A percentile compares a stretch with the other conserved stretches of the same genome.
Evolutionary conservation across 2,888 invertebrate species (phyloP).

Genomic region (Rhagonycha fulva): DNA sequence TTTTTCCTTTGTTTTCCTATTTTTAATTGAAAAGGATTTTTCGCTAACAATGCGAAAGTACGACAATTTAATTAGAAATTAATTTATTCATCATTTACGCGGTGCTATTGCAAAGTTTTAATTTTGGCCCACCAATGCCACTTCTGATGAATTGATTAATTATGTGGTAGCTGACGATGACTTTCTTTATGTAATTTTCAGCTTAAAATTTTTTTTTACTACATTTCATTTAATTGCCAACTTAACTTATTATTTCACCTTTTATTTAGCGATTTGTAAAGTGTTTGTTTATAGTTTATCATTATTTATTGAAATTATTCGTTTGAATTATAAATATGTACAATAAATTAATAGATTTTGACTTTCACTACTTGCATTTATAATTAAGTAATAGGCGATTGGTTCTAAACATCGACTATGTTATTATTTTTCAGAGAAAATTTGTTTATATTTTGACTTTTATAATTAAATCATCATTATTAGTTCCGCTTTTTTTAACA

Average conservation of each 20-base stretch:
- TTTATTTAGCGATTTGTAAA: neutral
- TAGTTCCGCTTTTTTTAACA: neutral
- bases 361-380: neutral
- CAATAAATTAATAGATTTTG: neutral
- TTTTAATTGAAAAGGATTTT: neutral
- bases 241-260: neutral
- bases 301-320: neutral
- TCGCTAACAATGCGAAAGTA: neutral
- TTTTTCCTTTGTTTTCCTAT: neutral
- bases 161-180: neutral
- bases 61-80: neutral
- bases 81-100: neutral
- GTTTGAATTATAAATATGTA: neutral
- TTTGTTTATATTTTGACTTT: neutral
- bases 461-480: neutral
- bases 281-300: neutral
- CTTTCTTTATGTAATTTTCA: neutral
- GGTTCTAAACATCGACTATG: neutral
- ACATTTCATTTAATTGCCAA: neutral
- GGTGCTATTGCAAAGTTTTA: neutral
- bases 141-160: neutral
- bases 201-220: neutral
- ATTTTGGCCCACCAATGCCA: neutral
- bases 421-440: neutral
- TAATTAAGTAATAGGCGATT: neutral